Percentiles rank a stretch among this genome's conserved stretches.
Conservation (phyloP, 2,797 vertebrate species). For the Hypotaenidia okinawae region DNA sequence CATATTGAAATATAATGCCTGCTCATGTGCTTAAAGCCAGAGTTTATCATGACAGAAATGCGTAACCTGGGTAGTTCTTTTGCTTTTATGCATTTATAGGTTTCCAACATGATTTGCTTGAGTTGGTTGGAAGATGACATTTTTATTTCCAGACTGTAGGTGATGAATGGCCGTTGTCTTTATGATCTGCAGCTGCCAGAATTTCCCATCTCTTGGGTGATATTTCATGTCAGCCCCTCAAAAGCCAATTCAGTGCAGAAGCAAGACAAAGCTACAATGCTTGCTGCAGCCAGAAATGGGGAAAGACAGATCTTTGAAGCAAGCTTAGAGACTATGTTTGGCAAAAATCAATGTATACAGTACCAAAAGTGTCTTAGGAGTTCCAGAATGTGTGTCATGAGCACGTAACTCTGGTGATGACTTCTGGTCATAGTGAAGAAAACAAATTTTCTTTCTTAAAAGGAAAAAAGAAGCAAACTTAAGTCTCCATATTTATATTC, state of each 20-base stretch:
- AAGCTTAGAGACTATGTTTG: background rate
- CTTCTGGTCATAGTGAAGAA: background rate
- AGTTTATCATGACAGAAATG: background rate
- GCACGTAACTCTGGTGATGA: background rate
- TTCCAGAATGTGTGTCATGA: background rate
- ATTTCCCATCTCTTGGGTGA: background rate
- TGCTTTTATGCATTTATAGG: background rate
- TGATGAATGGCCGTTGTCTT: background rate
- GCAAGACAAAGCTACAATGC: background rate
- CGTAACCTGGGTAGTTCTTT: background rate
- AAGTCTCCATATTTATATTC: background rate
- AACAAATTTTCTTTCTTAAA: background rate
- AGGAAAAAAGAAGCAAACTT: background rate
- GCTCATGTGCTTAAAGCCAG: background rate
- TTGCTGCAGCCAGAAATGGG: background rate
- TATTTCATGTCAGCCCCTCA: background rate
- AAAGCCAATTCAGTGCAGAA: background rate
- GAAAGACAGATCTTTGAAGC: background rate
- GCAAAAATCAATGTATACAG: background rate
- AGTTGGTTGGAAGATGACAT: background rate
- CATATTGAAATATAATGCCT: background rate
- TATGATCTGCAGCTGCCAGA: background rate
- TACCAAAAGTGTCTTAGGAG: background rate
- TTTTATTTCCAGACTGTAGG: background rate
- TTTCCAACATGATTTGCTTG: background rate